Conservation (phyloP, 2,888 invertebrate species). For the Lissonota sp. region DNA sequence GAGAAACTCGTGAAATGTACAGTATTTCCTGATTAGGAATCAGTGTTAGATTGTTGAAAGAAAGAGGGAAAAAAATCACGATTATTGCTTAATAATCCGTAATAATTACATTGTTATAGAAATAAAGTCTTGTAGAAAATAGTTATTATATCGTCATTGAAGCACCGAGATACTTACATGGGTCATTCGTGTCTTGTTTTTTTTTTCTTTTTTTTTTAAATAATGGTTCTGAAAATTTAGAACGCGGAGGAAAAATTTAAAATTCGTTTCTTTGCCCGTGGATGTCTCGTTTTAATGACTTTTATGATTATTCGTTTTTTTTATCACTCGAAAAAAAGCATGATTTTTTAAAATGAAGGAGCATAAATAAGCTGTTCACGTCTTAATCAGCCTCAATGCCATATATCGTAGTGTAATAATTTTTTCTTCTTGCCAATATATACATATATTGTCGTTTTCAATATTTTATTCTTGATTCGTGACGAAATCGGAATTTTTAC, state of each 20-base stretch:
- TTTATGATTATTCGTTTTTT: conserved; percentile 6
- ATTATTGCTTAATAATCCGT: conserved; percentile 74
- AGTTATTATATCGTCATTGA: conserved; percentile 70
- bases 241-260: conserved; percentile 18
- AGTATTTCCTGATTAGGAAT: conserved; percentile 80
- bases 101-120: conserved; percentile 74
- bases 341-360: conserved; percentile 20
- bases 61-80: conserved; percentile 66
- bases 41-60: conserved; percentile 79
- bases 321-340: conserved; percentile 12
- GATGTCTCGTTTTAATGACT: background rate
- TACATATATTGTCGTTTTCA: conserved; percentile 20
- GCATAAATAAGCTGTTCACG: conserved; percentile 10
- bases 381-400: conserved; percentile 43
- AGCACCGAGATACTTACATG: conserved; percentile 48
- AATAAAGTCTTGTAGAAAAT: conserved; percentile 76
- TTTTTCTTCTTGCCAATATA: conserved; percentile 56
- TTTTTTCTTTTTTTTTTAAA: conserved; percentile 17
- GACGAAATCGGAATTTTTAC: conserved; percentile 39
- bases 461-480: conserved; percentile 39
- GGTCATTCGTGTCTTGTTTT: conserved; percentile 19
- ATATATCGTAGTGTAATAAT: conserved; percentile 41
- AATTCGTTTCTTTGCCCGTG: background rate
- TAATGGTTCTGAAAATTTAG: conserved; percentile 30
- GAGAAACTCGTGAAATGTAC: conserved; percentile 77